These are phyloP conservation scores for Aporophyla nigra DNA, from an alignment of 2,888 invertebrate genomes.

Conservation along the genomic window DNA sequence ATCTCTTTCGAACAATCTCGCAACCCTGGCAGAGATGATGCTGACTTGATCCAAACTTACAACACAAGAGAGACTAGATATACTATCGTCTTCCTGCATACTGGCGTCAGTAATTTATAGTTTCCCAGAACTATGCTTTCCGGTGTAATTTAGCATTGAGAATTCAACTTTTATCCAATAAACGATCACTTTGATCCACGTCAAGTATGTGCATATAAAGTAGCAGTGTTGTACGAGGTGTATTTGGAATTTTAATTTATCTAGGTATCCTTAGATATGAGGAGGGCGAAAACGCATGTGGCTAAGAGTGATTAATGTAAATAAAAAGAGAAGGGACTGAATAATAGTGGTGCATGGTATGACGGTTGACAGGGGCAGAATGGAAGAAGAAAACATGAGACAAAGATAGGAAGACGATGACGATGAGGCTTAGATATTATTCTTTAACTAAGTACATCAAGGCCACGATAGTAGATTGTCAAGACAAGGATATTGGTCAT, in stretches of 20 bases:
- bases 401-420: neutral
- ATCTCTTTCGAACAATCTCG: no score
- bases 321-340: neutral
- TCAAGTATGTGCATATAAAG: constrained; percentile 38
- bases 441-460: neutral
- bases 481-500: neutral
- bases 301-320: neutral
- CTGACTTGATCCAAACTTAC: neutral
- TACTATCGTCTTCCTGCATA: constrained; percentile 21
- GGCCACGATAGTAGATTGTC: neutral
- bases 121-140: constrained; percentile 49
- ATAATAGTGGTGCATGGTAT: no score
- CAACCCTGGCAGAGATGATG: no score
- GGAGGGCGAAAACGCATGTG: neutral
- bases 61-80: constrained; percentile 5
- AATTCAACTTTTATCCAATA: constrained; percentile 41
- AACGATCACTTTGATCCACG: constrained; percentile 48
- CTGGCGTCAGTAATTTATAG: constrained; percentile 41
- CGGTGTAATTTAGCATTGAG: constrained; percentile 27
- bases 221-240: constrained; percentile 9
- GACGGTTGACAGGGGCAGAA: neutral
- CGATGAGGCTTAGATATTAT: neutral
- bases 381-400: neutral
- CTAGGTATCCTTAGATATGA: neutral
- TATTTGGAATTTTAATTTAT: constrained; percentile 30